phyloP scores from a whole-genome alignment of 2,113 vertebrate genomes.

The Platanista minor region DNA sequence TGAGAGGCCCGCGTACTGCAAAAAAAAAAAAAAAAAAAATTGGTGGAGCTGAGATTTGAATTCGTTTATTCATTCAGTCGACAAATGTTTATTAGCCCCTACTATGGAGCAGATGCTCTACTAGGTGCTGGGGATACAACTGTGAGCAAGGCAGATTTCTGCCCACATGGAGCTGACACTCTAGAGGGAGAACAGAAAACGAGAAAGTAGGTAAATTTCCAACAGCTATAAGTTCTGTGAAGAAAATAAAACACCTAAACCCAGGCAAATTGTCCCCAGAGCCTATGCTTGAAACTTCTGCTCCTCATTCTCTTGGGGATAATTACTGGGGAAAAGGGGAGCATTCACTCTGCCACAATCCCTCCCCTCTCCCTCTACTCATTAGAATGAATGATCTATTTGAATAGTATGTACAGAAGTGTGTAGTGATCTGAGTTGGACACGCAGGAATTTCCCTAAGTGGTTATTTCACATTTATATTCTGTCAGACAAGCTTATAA shows the following conservation, averaged over 20 bases:
- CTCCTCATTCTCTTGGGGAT: neutral
- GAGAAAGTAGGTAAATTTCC: neutral
- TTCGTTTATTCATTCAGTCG: neutral
- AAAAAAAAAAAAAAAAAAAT: too few species aligned
- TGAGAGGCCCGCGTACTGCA: too few species aligned
- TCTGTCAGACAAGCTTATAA: neutral
- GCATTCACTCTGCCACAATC: neutral
- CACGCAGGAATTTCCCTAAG: neutral
- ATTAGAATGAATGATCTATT: neutral
- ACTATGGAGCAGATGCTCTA: neutral
- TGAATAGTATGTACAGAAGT: neutral
- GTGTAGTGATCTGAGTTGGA: neutral
- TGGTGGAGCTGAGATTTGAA: neutral
- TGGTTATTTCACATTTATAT: neutral
- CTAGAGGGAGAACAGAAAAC: neutral
- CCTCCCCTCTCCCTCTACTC: neutral
- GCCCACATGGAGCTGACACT: neutral
- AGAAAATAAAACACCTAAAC: neutral
- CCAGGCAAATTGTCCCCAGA: neutral
- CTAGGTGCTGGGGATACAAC: neutral
- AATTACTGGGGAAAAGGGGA: too few species aligned
- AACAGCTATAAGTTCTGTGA: neutral
- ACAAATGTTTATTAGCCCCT: neutral
- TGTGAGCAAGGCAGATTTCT: neutral
- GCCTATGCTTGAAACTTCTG: neutral